Evolutionary conservation across 92 coral and sea anemone genomes (phyloP).

Genomic region (Chrysogorgia sp.): DNA sequence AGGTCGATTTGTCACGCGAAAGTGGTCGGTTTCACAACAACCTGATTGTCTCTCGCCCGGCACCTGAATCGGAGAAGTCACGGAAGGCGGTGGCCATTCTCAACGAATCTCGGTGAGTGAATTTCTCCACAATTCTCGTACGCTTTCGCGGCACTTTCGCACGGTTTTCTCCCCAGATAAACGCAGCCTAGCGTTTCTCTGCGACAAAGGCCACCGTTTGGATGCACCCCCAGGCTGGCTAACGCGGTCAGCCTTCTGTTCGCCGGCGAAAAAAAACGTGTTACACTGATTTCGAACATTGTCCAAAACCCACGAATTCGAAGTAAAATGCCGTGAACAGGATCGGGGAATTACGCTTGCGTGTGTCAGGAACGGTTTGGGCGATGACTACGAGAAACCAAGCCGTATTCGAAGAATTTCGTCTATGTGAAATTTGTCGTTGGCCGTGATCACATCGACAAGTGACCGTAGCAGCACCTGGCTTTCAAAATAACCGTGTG

Average conservation of each 20-base stretch:
- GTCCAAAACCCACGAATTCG: background rate
- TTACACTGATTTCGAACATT: background rate
- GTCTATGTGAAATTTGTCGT: conserved; percentile 19
- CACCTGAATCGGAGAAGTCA: conserved; percentile 38
- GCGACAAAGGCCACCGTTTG: background rate
- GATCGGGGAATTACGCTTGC: background rate
- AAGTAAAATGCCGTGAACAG: background rate
- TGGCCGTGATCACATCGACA: conserved; percentile 28
- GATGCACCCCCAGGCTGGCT: background rate
- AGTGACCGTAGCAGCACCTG: conserved; percentile 36
- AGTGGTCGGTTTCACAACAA: conserved; percentile 22
- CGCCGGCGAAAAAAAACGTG: background rate
- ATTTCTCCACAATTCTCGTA: background rate
- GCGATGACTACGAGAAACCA: background rate
- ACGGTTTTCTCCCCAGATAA: background rate
- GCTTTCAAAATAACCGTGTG: background rate
- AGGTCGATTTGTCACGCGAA: conserved; percentile 44
- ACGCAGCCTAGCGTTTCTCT: background rate
- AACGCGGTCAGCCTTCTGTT: conserved; percentile 21
- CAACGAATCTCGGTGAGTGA: conserved; percentile 11
- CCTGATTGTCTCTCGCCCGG: conserved; percentile 15
- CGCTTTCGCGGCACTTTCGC: background rate
- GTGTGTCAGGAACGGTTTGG: background rate
- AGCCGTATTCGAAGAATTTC: conserved; percentile 23
- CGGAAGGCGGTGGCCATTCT: background rate